Evolutionary conservation across 1,140 invertebrate genomes (phyloP).

Genomic region (Microplitis mediator): DNA sequence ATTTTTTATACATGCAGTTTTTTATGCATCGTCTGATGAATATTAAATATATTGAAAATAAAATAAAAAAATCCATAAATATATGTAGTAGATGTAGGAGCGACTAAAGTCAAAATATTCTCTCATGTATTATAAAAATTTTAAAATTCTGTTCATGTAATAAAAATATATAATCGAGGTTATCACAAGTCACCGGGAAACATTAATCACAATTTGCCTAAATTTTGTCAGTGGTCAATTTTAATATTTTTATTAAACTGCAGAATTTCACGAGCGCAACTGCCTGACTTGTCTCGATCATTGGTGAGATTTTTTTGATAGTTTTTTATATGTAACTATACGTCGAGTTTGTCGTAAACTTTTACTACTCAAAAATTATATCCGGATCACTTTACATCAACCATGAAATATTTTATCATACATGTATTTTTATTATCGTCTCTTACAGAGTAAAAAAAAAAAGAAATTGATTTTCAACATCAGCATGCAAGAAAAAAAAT

Average conservation of each 20-base stretch:
- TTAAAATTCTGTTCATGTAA: conserved; percentile 12
- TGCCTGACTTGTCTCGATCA: too few relatives aligned
- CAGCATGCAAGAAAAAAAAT: not conserved
- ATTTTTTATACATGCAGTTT: not conserved
- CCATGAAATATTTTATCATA: not conserved
- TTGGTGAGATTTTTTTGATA: too few relatives aligned
- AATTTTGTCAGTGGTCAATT: not conserved
- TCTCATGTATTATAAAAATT: not conserved
- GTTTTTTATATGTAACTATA: too few relatives aligned
- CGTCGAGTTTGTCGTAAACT: too few relatives aligned
- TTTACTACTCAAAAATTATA: too few relatives aligned
- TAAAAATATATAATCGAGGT: not conserved
- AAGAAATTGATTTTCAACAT: not conserved
- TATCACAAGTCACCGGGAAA: not conserved
- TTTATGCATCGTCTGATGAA: conserved; percentile 1
- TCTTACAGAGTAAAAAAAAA: not conserved
- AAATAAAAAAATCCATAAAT: not conserved
- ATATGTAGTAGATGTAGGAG: not conserved
- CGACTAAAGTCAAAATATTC: not conserved
- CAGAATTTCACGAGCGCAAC: too few relatives aligned
- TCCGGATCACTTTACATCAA: too few relatives aligned
- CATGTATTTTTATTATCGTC: too few relatives aligned
- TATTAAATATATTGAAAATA: conserved; percentile 2
- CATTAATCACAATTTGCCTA: not conserved
- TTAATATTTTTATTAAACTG: too few relatives aligned